Percentiles rank a stretch among this genome's conserved stretches.
Evolutionary conservation across 2,113 vertebrate species (phyloP).

Genomic region (Pachycephala philippinensis): DNA sequence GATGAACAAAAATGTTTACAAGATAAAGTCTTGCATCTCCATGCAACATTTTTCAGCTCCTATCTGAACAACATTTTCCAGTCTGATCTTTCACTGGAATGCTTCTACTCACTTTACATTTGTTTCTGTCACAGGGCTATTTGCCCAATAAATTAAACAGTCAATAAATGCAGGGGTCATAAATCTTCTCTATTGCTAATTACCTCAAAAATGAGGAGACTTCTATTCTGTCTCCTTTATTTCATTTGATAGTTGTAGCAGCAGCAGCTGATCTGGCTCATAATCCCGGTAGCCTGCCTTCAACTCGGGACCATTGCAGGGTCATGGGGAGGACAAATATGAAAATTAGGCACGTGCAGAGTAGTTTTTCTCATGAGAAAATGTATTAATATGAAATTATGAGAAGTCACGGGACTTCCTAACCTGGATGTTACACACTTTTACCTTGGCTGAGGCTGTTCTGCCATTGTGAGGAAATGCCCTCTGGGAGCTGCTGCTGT

Average conservation of each 20-base stretch:
- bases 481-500: not conserved
- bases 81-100: not conserved
- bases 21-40: not conserved
- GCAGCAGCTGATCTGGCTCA: not conserved
- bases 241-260: not conserved
- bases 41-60: not conserved
- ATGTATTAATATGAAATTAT: not conserved
- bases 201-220: not conserved
- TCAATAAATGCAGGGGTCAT: not conserved
- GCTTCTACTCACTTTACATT: not conserved
- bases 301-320: not conserved
- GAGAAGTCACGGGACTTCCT: not conserved
- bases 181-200: conserved; percentile 10
- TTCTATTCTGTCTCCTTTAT: not conserved
- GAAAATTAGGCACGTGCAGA: not conserved
- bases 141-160: not conserved
- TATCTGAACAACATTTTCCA: not conserved
- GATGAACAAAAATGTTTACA: not conserved
- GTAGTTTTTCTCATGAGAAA: not conserved
- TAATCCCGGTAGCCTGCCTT: not conserved
- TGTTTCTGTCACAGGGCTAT: not conserved
- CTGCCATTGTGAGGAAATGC: not conserved
- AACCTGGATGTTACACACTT: not conserved
- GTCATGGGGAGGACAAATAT: not conserved
- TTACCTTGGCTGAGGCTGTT: not conserved